These are phyloP conservation scores for Leucophenga maculata DNA, from an alignment of 2,888 invertebrate genomes.

Conservation along the genomic window DNA sequence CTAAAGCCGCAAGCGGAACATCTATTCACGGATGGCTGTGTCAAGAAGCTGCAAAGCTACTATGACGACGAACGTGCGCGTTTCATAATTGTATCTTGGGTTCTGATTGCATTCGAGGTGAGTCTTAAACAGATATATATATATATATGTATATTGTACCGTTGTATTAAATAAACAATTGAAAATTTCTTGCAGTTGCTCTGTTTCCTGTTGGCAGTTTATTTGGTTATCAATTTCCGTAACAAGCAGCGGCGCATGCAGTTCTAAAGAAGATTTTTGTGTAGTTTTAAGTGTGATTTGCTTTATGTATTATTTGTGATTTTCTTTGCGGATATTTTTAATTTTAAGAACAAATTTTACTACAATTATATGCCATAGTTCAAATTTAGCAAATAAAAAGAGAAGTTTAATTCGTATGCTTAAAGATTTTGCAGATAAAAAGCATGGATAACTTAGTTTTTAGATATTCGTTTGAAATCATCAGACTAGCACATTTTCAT, in stretches of 20 bases:
- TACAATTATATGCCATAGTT: background rate
- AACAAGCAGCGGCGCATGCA: conserved; percentile 67
- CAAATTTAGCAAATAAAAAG: conserved; percentile 9
- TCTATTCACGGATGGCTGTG: conserved; percentile 59
- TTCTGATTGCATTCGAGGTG: conserved; percentile 81
- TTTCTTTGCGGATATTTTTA: background rate
- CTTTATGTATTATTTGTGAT: background rate
- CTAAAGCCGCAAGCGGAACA: conserved; percentile 46
- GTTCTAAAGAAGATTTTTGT: conserved; percentile 49
- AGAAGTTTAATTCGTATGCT: background rate
- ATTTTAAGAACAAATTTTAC: conserved; percentile 27
- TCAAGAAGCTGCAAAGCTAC: conserved; percentile 52
- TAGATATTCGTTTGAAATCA: background rate
- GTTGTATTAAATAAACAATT: background rate
- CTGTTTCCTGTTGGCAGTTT: conserved; percentile 55
- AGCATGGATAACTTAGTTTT: background rate
- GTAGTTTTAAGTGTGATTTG: background rate
- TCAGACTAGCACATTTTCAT: too few species aligned
- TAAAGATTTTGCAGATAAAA: background rate
- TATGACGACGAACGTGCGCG: conserved; percentile 72
- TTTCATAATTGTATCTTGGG: conserved; percentile 79
- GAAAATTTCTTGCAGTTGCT: conserved; percentile 51
- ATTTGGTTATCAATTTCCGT: conserved; percentile 62
- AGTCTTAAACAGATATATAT: conserved; percentile 36
- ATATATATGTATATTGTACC: conserved; percentile 16